Base-by-base conservation (phyloP, 2,888 invertebrate genomes). In the Druceiella hillmani region DNA sequence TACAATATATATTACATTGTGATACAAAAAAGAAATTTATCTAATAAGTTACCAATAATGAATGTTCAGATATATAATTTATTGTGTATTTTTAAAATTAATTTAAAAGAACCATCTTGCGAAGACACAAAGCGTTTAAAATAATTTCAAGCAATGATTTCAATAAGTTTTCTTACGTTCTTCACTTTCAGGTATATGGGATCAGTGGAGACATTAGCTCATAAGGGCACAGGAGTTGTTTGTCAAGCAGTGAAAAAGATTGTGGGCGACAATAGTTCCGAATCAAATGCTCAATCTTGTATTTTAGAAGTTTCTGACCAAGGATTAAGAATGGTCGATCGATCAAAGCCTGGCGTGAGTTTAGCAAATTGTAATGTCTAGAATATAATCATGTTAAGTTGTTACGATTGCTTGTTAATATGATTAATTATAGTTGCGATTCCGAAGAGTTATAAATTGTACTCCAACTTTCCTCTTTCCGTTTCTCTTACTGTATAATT, bases 181-280 rank as follows among this genome's bases (percentile, higher is more conserved):
- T n/a, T n/a, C n/a, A n/a, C n/a, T 30, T 43, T 27, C 46, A 72
- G 72, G 31, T 97, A 95, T 64, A 78, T 98, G 59, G 98, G 97
- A 1, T 95, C 95, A 1, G 90, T 98, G 33, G 97, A 98, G 65
- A 97, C 97, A 0, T 71, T 87, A 49, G 88, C 90, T 50, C 95
- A 97, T 65, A 97, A 97, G 69, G 97, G 98, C n/a, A 95, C 94
- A 14, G 86, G 91, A 4, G 93, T 95, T 0, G 84, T 92, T 9
- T 90, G 90, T 59, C 90, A 91, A 68, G 92, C 91, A 0, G 91
- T 92, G 3, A 81, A 86, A 51, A 85, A 91, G 57, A 90, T 92
- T 46, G 80, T 87, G 1, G 83, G 83, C 1, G 75, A 81, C 55
- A 74, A 76, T 39, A 76, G 73, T 7, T 70, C 68, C 17, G 81